Evolutionary conservation across 2,888 invertebrate species (phyloP), one percentile per base, ranked within the genome.

Genomic region (Rotaria socialis): DNA sequence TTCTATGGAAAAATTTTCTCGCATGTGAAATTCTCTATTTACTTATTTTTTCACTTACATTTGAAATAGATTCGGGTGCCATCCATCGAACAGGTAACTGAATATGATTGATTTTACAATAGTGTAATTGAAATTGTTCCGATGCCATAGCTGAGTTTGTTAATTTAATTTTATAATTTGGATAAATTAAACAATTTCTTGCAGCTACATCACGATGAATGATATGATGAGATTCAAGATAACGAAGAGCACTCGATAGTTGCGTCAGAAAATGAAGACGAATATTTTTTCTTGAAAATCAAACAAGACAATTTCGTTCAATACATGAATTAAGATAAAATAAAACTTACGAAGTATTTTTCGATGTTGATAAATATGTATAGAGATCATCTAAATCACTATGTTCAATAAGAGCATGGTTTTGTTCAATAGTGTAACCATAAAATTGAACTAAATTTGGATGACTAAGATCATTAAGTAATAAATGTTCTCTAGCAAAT

Each of bases 311-410:
- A 55, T 55, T 19, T 55, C 22, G 10, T 22, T 88, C 19, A 93
- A 93, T 10, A 67, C 3, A 27, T 67, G 16, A 50, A 55, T n/a
- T 94, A 89, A 52, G 11, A 56, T 89, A 91, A 52, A 52, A 91
- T 56, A 85, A n/a, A 22, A 84, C 84, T 43, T 24, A 52, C 95
- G 80, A 80, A 47, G 47, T 27, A 35, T 27, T 27, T 35, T 16
- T 24, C 2, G 47, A 41, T 10, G 94, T 93, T 86, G 97, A 92
- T 84, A 99, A 92, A 91, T 96, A 98, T 87, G 95, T 95, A 56
- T 97, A 93, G 86, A 99, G 92, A 92, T 98, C 98, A 0, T 98
- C 97, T 7, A 95, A 96, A 91, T 96, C 95, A 98, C 99, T 99
- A 41, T 98, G 93, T 91, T 99, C 98, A 93, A 98, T 94, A 84